phyloP scores from a whole-genome alignment of 2,797 vertebrate genomes.

The Nannoperca australis region DNA sequence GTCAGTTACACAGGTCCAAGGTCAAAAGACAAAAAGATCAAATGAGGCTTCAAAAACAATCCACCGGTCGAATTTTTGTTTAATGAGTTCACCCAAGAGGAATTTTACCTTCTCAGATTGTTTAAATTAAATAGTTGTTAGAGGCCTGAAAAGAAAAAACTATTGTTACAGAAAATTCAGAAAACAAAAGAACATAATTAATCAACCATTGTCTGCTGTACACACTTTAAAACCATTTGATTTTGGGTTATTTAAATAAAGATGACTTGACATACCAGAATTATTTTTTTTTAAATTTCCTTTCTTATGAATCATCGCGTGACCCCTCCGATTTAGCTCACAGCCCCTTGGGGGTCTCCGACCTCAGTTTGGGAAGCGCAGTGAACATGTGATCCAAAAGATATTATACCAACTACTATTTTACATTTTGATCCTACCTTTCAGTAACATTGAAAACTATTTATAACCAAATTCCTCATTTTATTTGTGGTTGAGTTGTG shows the following conservation, averaged over 20 bases:
- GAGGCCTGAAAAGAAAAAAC: too few species aligned
- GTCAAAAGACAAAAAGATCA: not conserved
- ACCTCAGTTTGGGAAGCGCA: not conserved
- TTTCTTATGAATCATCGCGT: not conserved
- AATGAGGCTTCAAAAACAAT: not conserved
- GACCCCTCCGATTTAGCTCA: not conserved
- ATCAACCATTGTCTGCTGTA: not conserved
- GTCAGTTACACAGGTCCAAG: not conserved
- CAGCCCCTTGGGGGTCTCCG: rapidly evolving
- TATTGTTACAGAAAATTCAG: too few species aligned
- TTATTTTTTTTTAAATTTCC: not conserved
- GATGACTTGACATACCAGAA: not conserved
- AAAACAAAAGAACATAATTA: too few species aligned
- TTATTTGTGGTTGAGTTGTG: conserved; percentile 19
- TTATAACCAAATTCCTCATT: not conserved
- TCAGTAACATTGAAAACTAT: not conserved
- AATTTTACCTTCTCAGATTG: too few species aligned
- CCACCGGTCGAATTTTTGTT: too few species aligned
- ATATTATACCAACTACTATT: too few species aligned
- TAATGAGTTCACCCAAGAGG: too few species aligned
- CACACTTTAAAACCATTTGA: not conserved
- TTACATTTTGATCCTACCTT: not conserved
- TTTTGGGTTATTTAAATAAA: too few species aligned
- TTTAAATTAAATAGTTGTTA: too few species aligned
- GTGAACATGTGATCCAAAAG: too few species aligned